Base-by-base conservation (phyloP, 2,888 invertebrate genomes). In the Apocheima hispidaria region DNA sequence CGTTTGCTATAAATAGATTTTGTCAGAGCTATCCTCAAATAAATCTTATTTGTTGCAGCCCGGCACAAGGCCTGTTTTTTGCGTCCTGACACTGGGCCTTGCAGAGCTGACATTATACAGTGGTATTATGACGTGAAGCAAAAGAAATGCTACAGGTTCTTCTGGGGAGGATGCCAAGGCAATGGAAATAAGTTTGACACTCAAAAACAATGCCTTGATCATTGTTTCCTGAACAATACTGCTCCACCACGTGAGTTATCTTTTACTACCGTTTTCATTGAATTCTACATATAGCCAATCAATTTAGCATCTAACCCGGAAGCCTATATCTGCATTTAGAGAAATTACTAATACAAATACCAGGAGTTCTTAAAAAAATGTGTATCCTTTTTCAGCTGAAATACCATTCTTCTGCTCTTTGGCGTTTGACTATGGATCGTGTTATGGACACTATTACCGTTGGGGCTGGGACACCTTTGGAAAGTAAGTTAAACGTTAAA, bases 151-250 rank as follows among this genome's bases (percentile, higher is more conserved):
- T 90, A 74, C 61, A 79, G 84, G 3, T 90, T 89, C 73, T 90
- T 78, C 68, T 90, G 86, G 84, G 91, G 91, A 0, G 90, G 90
- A 9, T 90, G 90, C 60, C 90, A 90, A 54, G 90, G 90, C 12
- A 90, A 90, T 53, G 90, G 91, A n/a, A 90, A 90, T 65, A 76
- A 76, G 57, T 90, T 88, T 61, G 83, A 82, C n/a, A 75, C 70
- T 1, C 46, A 26, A 1, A 6, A 53, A 0, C 68, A 78, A 2
- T 90, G 91, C 56, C 4, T 30, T 2, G 53, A 72, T 0, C 69
- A 83, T 58, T 90, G 90, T 64, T 63, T 40, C 35, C 58, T 88
- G 2, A 77, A 80, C 50, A 14, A 33, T 7, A 61, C 73, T 5
- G n/a, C n/a, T 18, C 1, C 56, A 1, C n/a, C 26, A 49, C 18